Conservation (phyloP, 2,888 invertebrate species). For the Azorinus chamasolen region DNA sequence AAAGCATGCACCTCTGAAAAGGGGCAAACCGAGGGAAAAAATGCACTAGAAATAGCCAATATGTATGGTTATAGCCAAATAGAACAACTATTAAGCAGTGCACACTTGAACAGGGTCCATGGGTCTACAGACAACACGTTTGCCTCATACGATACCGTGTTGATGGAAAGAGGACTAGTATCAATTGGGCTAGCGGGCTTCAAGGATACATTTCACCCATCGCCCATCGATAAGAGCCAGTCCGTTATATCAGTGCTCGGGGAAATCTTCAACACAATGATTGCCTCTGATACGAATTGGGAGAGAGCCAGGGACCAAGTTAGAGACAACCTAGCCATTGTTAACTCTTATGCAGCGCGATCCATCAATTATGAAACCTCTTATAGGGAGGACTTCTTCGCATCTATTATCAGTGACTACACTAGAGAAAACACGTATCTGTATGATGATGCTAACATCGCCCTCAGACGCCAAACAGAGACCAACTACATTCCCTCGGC, state of each 20-base stretch:
- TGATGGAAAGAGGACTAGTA: conserved; percentile 31
- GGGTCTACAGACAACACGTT: too few relatives aligned
- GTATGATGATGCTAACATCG: conserved; percentile 60
- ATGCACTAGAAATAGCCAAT: conserved; percentile 55
- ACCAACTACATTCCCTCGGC: conserved; percentile 54
- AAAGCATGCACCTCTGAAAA: conserved; percentile 58
- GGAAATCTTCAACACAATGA: conserved; percentile 51
- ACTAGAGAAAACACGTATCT: conserved; percentile 52
- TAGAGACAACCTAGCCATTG: conserved; percentile 45
- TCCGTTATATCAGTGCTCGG: conserved; percentile 36
- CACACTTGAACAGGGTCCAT: too few relatives aligned
- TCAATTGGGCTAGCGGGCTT: conserved; percentile 58
- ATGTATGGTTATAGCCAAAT: conserved; percentile 40
- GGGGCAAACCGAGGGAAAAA: conserved; percentile 44
- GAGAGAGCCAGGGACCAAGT: conserved; percentile 53
- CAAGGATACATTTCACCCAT: conserved; percentile 60
- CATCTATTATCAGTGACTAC: conserved; percentile 49
- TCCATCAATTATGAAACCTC: conserved; percentile 26
- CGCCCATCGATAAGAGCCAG: conserved; percentile 39
- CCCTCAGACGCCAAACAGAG: conserved; percentile 52
- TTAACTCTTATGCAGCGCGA: conserved; percentile 31
- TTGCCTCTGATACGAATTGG: conserved; percentile 44
- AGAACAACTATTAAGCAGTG: conserved; percentile 16
- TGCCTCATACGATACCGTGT: too few relatives aligned
- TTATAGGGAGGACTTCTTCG: conserved; percentile 44